Base-by-base conservation (phyloP, 2,888 invertebrate genomes). In the Eremobia ochroleuca region DNA sequence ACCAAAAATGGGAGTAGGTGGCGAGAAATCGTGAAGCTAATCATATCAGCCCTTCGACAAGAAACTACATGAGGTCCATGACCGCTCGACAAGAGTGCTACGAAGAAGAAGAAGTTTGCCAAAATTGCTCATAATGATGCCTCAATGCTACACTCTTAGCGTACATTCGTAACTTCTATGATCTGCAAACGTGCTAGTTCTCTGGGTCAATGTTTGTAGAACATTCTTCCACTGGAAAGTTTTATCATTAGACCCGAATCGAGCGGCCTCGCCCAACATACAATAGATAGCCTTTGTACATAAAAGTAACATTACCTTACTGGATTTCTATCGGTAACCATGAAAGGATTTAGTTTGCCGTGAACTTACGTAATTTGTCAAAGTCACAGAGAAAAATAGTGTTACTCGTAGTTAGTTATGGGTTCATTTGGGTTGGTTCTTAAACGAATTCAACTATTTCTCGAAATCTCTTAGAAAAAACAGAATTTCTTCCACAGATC, bases 201-300 rank as follows among this genome's bases (percentile, higher is more conserved):
- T 46, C 31, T 61, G 40, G 62, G 70, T 71, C 77, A 77, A 73
- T 55, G 77, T 82, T 77, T 73, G 70, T 46, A 69, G 34, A 82
- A 70, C 73, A 82, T 83, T 46, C 28, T 73, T 73, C 55, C 46
- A 64, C 25, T 37, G 66, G 52, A 71, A 86, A 86, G 73, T 85
- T 83, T 82, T 86, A 73, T n/a, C 83, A 86, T 83, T 85, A 83
- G 66, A 73, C 4, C 21, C 46, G n/a, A 37, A 61, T 49, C 49
- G 68, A 68, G 37, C n/a, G 65, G 31, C 49, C 34, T 70, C 55
- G 5, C n/a, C 86, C 40, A 72, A 82, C 68, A 73, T 65, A 72
- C 71, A 72, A 73, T 59, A 73, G 21, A 70, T 62, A 65, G 59
- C 59, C 37, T 65, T 52, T 15, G n/a, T 58, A 37, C 11, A 69